Percentiles rank a stretch among this genome's conserved stretches.
Conservation (phyloP, 2,113 vertebrate species). For the Todiramphus chloris region DNA sequence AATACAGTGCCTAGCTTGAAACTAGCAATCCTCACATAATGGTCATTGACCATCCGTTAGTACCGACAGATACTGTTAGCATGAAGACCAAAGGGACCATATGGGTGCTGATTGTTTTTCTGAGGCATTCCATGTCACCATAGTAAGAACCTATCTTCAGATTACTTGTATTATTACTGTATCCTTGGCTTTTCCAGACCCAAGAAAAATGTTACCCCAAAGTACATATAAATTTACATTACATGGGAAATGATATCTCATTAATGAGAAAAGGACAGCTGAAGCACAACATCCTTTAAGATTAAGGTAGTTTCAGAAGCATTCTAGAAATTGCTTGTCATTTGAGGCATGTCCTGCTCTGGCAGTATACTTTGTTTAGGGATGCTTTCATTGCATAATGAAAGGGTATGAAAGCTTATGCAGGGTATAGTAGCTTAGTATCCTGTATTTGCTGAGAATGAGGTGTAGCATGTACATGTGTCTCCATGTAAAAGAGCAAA, state of each 20-base stretch:
- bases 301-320: not conserved
- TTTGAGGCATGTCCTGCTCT: not conserved
- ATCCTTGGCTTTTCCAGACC: not conserved
- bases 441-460: not conserved
- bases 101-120: not conserved
- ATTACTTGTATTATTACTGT: not conserved
- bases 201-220: not conserved
- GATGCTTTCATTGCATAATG: not conserved
- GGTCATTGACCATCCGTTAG: not conserved
- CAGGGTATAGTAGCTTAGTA: not conserved
- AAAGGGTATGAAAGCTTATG: not conserved
- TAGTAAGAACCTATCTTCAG: not conserved
- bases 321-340: not conserved
- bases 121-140: not conserved
- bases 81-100: not conserved
- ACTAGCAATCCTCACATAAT: not conserved
- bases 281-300: not conserved
- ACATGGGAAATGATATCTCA: not conserved
- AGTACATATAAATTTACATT: not conserved
- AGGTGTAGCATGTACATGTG: not conserved
- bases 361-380: not conserved
- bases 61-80: not conserved
- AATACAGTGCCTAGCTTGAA: not conserved
- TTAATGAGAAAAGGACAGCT: not conserved
- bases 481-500: not conserved